Evolutionary conservation across 2,888 invertebrate species (phyloP), one percentile per base, ranked within the genome.

Genomic region (Scaptomyza polygonia): DNA sequence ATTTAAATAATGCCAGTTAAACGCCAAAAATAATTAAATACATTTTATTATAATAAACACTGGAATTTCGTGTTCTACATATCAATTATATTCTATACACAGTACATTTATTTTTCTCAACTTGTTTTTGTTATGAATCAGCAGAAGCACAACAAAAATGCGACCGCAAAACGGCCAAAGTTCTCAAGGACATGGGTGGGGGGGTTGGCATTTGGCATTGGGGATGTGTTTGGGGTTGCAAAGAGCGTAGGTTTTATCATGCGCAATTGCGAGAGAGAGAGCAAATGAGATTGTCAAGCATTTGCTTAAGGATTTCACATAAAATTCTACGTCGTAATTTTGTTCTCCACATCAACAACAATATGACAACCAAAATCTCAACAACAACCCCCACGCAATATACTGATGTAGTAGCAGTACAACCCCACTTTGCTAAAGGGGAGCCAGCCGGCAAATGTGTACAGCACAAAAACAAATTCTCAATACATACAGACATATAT

Each of bases 141-240:
- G 72, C 48, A 83, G 89, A 89, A 88, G 67, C 81, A 86, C 78
- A 88, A 89, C 90, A 88, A 86, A 89, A 68, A 68, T 62, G 45
- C 77, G 72, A 77, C 69, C 68, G 69, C 67, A 66, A 59, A 59
- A 73, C 75, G 45, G 44, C 43, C 65, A 70, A 64, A 49, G 58
- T 29, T 67, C 18, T 34, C 74, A 74, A 70, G 74, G 72, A 77
- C 76, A 72, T 59, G 63, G 51, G 47, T 44, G 16, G 39, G 32
- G 16, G 36, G 32, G 14, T n/a, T n/a, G n/a, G n/a, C n/a, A n/a
- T n/a, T 32, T 39, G 64, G 29, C 4, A 9, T 18, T 32, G 34
- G 45, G 29, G 40, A 6, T 48, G 32, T 8, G 36, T 12, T 73
- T 6, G 34, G 36, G 43, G 45, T 75, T 52, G 34, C n/a, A 21